Evolutionary conservation across 2,113 vertebrate genomes (phyloP), one percentile per base, ranked within the genome.

Genomic region (Galbula dea): DNA sequence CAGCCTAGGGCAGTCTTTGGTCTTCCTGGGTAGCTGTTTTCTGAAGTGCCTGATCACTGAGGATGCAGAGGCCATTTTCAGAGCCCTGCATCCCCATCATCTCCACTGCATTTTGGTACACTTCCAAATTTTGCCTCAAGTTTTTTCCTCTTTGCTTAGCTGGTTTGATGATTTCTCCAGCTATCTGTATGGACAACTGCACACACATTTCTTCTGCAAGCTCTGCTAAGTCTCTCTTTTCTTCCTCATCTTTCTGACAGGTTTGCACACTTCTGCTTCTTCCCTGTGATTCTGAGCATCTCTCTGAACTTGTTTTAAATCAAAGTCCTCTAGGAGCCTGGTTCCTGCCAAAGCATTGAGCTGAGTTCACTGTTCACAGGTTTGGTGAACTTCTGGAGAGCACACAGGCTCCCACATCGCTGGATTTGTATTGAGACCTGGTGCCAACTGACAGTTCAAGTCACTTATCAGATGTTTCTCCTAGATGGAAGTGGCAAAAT

Each of bases 351-450:
- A 22, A 20, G 19, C 48, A 4, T 0, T 22, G 52, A 49, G 66
- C 61, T 0, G 5, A 36, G 46, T 36, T 73, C 29, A 11, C 41
- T 36, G 7, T 23, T 48, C 5, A 1, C 45, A 68, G 39, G 8
- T 7, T 34, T 36, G 26, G 7, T 20, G 66, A 55, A 21, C 32
- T 17, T 7, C 22, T 41, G 66, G n/a, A 49, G 19, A 43, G 16
- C 8, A 3, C 0, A 3, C 1, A 16, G 34, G 12, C 4, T 61
- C 19, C 66, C 58, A 34, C 10, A 1, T 0, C 4, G 10, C 24
- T 23, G 51, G 49, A 15, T 14, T 27, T 23, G 24, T 23, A 3
- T 1, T 3, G 43, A 34, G 41, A 27, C 37, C 51, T 29, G 54
- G 16, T 27, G 39, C 36, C 46, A 32, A 20, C 51, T 80, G 52